These are phyloP conservation scores for Chrysemys picta DNA, from an alignment of 2,113 vertebrate species.

Conservation along the genomic window DNA sequence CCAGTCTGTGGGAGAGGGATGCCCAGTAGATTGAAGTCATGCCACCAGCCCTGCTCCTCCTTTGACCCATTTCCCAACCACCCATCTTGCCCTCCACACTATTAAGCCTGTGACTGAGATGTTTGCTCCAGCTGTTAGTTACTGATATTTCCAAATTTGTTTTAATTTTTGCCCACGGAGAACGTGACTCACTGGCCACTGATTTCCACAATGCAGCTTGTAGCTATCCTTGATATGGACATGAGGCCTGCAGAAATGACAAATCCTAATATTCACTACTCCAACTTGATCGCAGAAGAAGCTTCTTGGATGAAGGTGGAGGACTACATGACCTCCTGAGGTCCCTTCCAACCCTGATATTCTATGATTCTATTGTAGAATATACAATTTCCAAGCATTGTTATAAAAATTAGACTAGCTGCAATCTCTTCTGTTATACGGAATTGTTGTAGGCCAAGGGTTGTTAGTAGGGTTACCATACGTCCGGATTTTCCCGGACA, in stretches of 20 bases:
- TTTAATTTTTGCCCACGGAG: neutral
- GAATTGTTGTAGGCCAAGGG: neutral
- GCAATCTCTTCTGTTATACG: neutral
- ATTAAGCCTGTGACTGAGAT: neutral
- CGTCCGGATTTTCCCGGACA: no score
- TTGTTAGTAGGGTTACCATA: no score
- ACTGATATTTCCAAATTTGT: neutral
- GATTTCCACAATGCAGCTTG: neutral
- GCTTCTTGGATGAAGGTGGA: neutral
- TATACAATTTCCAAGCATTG: fast-evolving
- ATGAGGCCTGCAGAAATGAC: neutral
- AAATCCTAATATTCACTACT: neutral
- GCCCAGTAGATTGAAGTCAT: neutral
- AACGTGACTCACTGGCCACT: neutral
- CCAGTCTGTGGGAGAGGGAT: neutral
- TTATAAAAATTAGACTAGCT: neutral
- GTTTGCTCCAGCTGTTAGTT: neutral
- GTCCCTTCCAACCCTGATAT: no score
- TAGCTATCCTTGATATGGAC: neutral
- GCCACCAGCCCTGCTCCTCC: neutral
- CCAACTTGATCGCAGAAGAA: neutral
- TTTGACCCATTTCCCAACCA: neutral
- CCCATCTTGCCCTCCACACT: neutral
- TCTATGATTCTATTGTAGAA: neutral
- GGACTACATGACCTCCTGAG: neutral